Evolutionary conservation across 2,888 invertebrate species (phyloP).

Genomic region (Unio pictorum): DNA sequence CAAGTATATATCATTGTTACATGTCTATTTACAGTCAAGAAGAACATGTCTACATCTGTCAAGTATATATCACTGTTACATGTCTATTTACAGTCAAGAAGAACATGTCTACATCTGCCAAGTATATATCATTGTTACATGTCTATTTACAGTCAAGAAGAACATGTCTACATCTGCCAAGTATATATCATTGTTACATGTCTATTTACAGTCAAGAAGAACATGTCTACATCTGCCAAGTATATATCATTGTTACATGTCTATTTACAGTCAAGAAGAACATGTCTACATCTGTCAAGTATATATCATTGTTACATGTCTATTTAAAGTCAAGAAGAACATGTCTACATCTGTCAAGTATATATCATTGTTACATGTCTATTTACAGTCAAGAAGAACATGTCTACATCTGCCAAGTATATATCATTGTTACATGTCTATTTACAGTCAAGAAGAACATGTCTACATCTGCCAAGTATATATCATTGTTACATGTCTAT

Average conservation of each 20-base stretch:
- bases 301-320: no score
- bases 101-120: background rate
- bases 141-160: conserved; percentile 30
- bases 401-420: no score
- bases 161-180: no score
- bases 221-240: no score
- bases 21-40: background rate
- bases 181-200: no score
- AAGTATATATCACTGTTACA: background rate
- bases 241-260: conserved; percentile 5
- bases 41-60: no score
- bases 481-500: background rate
- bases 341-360: no score
- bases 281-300: conserved; percentile 38
- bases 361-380: no score
- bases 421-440: background rate
- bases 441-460: conserved; percentile 29
- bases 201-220: no score
- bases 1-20: no score
- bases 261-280: conserved; percentile 46
- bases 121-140: background rate
- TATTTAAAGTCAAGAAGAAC: background rate
- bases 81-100: conserved; percentile 27
- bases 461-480: no score
- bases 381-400: background rate